These are phyloP conservation scores for Acipenser ruthenus DNA, from an alignment of 2,797 vertebrate species.

Conservation along the genomic window DNA sequence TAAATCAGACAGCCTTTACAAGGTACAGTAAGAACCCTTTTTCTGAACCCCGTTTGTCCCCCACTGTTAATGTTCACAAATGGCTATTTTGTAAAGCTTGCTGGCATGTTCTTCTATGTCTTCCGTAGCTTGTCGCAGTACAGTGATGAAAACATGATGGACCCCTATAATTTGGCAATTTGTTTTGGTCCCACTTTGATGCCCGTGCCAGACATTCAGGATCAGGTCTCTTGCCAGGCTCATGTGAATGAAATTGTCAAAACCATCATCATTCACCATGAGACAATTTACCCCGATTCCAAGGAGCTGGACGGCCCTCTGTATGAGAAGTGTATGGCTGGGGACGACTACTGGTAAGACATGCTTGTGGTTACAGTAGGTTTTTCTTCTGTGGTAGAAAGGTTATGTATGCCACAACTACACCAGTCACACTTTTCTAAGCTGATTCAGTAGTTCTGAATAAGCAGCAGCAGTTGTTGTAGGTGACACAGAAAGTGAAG, in stretches of 20 bases:
- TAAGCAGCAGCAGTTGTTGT: no score
- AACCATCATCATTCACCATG: constrained; percentile 95
- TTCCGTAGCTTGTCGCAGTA: constrained; percentile 84
- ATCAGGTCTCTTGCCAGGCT: constrained; percentile 94
- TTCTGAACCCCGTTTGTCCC: no score
- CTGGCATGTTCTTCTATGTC: neutral
- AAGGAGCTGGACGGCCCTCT: constrained; percentile 92
- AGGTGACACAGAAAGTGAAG: no score
- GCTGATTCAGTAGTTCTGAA: no score
- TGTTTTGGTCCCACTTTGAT: constrained; percentile 96
- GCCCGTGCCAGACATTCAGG: constrained; percentile 94
- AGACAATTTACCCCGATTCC: constrained; percentile 87
- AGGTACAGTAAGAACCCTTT: no score
- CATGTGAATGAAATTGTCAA: constrained; percentile 97
- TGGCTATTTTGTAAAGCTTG: neutral
- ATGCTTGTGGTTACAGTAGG: no score
- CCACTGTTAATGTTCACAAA: no score
- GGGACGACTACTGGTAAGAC: constrained; percentile 92
- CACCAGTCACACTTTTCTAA: no score
- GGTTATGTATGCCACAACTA: no score
- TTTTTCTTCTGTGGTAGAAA: no score
- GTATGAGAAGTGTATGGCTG: constrained; percentile 98
- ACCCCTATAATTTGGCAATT: constrained; percentile 94
- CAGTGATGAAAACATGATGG: constrained; percentile 99
- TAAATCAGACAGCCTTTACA: no score